Percentiles rank a stretch among this genome's conserved stretches.
These are phyloP conservation scores for Pituophis catenifer DNA, from an alignment of 2,113 vertebrate species.

Conservation along the genomic window DNA sequence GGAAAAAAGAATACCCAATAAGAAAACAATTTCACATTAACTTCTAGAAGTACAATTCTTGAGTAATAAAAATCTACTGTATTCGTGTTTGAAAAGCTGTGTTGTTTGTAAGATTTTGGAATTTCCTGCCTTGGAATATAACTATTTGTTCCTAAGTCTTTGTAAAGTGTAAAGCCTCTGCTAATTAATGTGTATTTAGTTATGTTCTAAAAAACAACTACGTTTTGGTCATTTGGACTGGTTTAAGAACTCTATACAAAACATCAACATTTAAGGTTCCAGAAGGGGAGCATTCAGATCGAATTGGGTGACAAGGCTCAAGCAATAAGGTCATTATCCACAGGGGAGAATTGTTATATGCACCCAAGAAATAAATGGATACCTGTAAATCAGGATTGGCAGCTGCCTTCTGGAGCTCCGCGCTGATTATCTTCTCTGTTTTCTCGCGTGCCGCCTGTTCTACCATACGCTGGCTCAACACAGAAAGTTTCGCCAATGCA, in stretches of 20 bases:
- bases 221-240: not conserved
- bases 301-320: not conserved
- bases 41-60: not conserved
- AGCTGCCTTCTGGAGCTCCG: slow-evolving; percentile 95
- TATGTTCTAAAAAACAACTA: not conserved
- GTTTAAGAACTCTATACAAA: not conserved
- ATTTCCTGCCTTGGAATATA: not conserved
- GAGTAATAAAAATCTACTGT: not conserved
- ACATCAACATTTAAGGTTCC: not conserved
- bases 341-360: not conserved
- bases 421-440: slow-evolving; percentile 97
- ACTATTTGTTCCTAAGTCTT: not conserved
- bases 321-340: not conserved
- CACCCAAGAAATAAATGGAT: not conserved
- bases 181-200: not conserved
- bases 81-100: not conserved
- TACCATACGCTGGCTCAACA: slow-evolving; percentile 97
- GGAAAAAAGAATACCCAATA: not conserved
- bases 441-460: slow-evolving; percentile 97
- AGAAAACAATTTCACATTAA: not conserved
- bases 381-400: slow-evolving; percentile 98
- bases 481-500: slow-evolving; percentile 92
- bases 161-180: not conserved
- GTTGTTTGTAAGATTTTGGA: not conserved
- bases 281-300: not conserved